Evolutionary conservation across 2,113 vertebrate species (phyloP), one percentile per base, ranked within the genome.

Genomic region (Anthoscopus minutus): DNA sequence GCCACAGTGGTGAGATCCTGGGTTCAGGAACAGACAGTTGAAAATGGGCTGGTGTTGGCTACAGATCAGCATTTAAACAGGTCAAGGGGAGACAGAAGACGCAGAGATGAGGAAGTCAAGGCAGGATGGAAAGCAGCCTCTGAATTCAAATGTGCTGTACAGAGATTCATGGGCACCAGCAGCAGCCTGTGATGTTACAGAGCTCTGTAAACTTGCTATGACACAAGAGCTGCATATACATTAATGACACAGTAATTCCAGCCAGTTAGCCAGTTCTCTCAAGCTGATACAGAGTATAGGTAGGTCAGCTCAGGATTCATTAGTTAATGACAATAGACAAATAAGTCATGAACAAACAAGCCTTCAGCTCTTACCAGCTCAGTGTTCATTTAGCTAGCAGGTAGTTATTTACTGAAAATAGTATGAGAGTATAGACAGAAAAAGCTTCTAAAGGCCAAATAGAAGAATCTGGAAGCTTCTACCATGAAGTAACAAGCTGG

Each of bases 401-500:
- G 91, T 94, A 93, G 37, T 86, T 91, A 65, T 92, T 70, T 66
- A 86, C 78, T 54, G 67, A 66, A 65, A 88, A 56, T 79, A 93
- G 28, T 4, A 19, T 8, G 61, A 66, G 54, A 83, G 25, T 23
- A 14, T 44, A 93, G 85, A 66, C 44, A 78, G 62, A 78, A 27
- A 45, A 90, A 67, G 76, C 56, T 74, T 67, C 56, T 81, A 62
- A 93, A 92, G 72, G 71, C 56, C 44, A 71, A 71, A 87, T 18
- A 44, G 48, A 91, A 80, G 30, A 84, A 92, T 86, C 89, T 86
- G 88, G 88, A 93, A 92, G 60, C 60, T 86, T 62, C 80, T 96
- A 31, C 60, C 72, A 60, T 62, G 61, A 94, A 90, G 76, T 86
- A 92, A 78, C 5, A 50, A 72, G 35, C 30, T 78, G 88, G 56